Percentiles rank a stretch among this genome's conserved stretches.
phyloP scores from a whole-genome alignment of 2,888 invertebrate species.

The Seira ritae region DNA sequence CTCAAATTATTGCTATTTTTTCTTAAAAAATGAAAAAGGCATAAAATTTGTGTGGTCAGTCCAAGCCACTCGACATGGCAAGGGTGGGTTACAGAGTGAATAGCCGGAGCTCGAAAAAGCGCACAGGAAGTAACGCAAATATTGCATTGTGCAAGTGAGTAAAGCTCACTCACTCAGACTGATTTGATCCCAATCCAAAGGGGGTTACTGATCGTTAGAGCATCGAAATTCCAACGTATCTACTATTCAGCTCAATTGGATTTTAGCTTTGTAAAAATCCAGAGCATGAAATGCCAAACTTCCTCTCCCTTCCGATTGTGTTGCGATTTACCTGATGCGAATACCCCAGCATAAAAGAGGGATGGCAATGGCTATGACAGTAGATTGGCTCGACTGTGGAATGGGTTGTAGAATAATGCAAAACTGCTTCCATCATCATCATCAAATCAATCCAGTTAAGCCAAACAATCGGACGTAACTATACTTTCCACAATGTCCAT shows the following conservation, averaged over 20 bases:
- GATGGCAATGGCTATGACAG: background rate
- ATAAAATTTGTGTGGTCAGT: background rate
- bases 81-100: background rate
- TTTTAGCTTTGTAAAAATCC: constrained; percentile 55
- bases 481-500: constrained; percentile 38
- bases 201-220: background rate
- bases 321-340: no score
- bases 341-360: constrained; percentile 4
- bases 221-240: background rate
- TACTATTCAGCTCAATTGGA: constrained; percentile 11
- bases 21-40: no score
- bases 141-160: background rate
- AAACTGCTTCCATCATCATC: constrained; percentile 5
- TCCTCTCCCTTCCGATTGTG: constrained; percentile 51
- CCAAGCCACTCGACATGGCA: background rate
- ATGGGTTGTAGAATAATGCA: background rate
- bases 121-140: background rate
- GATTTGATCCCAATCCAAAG: no score
- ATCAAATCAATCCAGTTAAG: background rate
- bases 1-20: background rate
- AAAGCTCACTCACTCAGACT: no score
- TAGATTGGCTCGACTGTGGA: background rate
- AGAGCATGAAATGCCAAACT: constrained; percentile 74
- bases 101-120: background rate
- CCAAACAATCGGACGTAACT: constrained; percentile 3